Evolutionary conservation across 2,113 vertebrate species (phyloP).

Genomic region (Caretta caretta): DNA sequence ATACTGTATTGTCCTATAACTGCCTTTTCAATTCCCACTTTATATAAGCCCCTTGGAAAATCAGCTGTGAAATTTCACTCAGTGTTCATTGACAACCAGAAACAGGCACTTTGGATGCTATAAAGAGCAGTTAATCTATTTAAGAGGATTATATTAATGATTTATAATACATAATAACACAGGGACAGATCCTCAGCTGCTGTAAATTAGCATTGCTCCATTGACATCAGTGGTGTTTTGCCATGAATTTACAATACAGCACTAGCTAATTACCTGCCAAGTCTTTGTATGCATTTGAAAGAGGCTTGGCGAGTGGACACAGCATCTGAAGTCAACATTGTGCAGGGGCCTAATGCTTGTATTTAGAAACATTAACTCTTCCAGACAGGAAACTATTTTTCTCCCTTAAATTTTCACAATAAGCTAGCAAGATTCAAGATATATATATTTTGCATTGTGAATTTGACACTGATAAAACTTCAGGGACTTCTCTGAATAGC

Average conservation of each 20-base stretch:
- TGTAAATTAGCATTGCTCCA: too few relatives aligned
- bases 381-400: conserved; percentile 30
- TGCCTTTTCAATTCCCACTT: neutral
- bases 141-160: neutral
- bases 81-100: conserved; percentile 1
- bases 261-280: neutral
- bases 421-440: neutral
- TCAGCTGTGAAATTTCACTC: conserved; percentile 17
- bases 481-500: neutral
- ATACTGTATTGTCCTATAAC: neutral
- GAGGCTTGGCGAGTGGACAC: neutral
- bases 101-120: neutral
- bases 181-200: neutral
- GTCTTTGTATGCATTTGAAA: neutral
- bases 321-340: neutral
- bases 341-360: neutral
- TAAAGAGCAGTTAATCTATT: neutral
- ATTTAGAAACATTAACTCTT: neutral
- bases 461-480: neutral
- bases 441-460: neutral
- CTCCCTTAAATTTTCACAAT: neutral
- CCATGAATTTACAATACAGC: neutral
- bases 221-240: too few relatives aligned
- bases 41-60: neutral
- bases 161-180: neutral